Conservation (phyloP, 1,140 invertebrate species). For the Orius insidiosus region DNA sequence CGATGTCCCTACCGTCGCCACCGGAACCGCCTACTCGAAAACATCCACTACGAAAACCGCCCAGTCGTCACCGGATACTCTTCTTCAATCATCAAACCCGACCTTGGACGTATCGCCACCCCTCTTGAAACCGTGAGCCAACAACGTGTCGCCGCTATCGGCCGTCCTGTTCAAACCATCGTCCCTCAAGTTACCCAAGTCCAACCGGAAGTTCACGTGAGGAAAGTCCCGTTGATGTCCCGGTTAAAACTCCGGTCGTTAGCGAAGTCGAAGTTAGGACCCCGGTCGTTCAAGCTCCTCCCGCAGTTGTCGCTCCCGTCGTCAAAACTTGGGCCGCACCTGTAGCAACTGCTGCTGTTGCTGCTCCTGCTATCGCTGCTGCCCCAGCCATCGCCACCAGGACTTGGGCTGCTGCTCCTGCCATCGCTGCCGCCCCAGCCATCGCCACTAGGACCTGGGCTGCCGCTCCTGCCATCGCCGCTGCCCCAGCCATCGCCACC, state of each 20-base stretch:
- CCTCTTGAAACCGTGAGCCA: slow-evolving; percentile 17
- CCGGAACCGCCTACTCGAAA: slow-evolving; percentile 22
- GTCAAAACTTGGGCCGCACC: too few species aligned
- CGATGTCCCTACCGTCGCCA: slow-evolving; percentile 5
- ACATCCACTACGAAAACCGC: slow-evolving; percentile 25
- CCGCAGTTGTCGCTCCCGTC: slow-evolving; percentile 25
- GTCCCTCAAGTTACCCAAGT: slow-evolving; percentile 20
- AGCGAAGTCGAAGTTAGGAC: slow-evolving; percentile 22
- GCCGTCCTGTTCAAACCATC: slow-evolving; percentile 19
- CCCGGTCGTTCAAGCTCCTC: slow-evolving; percentile 21
- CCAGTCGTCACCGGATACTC: slow-evolving; percentile 27
- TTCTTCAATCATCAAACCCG: slow-evolving; percentile 20
- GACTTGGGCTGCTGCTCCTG: slow-evolving; percentile 19
- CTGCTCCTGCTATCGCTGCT: too few species aligned
- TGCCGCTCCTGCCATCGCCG: too few species aligned
- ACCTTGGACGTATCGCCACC: slow-evolving; percentile 19
- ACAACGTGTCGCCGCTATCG: slow-evolving; percentile 17
- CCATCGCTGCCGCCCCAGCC: too few species aligned
- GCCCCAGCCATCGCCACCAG: slow-evolving; percentile 17
- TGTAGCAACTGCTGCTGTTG: too few species aligned
- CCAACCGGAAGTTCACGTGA: slow-evolving; percentile 19
- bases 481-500: slow-evolving; percentile 10
- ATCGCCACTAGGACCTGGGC: too few species aligned
- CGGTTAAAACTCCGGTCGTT: slow-evolving; percentile 18
- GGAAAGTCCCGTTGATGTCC: slow-evolving; percentile 19